Evolutionary conservation across 2,797 vertebrate species (phyloP).

Genomic region (Coreius guichenoti): DNA sequence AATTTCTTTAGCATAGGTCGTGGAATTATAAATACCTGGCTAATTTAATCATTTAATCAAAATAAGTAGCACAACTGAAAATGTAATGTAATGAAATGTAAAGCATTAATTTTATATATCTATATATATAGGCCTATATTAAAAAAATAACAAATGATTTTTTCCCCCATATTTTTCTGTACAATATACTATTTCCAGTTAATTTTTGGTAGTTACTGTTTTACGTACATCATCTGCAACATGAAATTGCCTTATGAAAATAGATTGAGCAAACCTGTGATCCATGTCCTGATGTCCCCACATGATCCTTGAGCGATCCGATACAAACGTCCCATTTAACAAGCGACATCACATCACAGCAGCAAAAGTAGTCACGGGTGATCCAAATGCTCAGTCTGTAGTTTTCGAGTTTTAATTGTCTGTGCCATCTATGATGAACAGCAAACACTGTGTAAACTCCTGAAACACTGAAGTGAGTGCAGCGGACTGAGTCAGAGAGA

Average conservation of each 20-base stretch:
- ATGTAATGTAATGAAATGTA: too few species aligned
- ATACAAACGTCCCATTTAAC: slow-evolving; percentile 37
- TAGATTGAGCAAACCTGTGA: slow-evolving; percentile 49
- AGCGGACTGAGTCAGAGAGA: slow-evolving; percentile 2
- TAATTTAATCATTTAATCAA: background rate
- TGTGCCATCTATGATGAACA: background rate
- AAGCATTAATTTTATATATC: too few species aligned
- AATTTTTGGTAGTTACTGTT: background rate
- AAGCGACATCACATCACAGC: slow-evolving; percentile 21
- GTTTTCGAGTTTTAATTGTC: background rate
- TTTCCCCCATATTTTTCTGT: background rate
- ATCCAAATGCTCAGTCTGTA: background rate
- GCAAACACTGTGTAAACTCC: background rate
- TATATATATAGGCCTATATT: too few species aligned
- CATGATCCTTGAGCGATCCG: slow-evolving; percentile 61
- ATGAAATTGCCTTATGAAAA: background rate
- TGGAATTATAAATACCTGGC: background rate
- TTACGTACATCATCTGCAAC: background rate
- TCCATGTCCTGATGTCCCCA: slow-evolving; percentile 62
- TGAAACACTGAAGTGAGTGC: background rate
- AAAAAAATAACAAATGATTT: too few species aligned
- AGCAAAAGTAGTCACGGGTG: background rate
- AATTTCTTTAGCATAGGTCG: background rate
- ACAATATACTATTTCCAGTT: background rate
- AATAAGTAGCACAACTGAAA: too few species aligned